These are phyloP conservation scores for Phoxinus dragarum DNA, from an alignment of 2,797 vertebrate species.

Conservation along the genomic window DNA sequence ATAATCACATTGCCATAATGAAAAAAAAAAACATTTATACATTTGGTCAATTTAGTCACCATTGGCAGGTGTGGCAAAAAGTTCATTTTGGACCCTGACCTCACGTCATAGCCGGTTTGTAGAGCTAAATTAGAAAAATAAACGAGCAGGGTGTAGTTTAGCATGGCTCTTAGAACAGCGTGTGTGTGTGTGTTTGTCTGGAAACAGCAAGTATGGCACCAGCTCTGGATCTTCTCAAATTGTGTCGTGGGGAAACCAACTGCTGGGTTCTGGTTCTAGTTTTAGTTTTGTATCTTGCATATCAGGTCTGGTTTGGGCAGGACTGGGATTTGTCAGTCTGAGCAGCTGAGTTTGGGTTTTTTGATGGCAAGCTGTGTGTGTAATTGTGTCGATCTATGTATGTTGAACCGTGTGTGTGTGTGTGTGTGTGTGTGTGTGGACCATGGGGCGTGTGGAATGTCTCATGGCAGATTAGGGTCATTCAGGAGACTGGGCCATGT, in stretches of 20 bases:
- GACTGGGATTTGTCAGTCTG: constrained; percentile 83
- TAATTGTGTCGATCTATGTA: constrained; percentile 66
- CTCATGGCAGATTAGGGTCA: constrained; percentile 77
- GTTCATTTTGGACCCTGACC: neutral
- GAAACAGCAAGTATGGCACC: constrained; percentile 71
- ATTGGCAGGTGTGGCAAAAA: neutral
- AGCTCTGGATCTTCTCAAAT: constrained; percentile 72
- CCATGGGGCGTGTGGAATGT: constrained; percentile 80
- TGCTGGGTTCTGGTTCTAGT: constrained; percentile 59
- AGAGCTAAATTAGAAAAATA: constrained; percentile 76
- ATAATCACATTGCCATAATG: too few species aligned
- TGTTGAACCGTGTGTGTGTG: constrained; percentile 61
- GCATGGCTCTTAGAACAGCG: constrained; percentile 60
- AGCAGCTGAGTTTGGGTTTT: constrained; percentile 79
- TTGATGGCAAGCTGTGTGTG: constrained; percentile 64
- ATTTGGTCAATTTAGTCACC: neutral
- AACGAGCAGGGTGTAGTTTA: constrained; percentile 67
- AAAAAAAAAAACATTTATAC: too few species aligned
- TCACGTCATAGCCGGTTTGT: constrained; percentile 52
- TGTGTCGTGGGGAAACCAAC: constrained; percentile 74
- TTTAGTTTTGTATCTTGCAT: constrained; percentile 57
- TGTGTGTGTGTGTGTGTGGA: constrained; percentile 53
- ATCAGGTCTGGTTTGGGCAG: constrained; percentile 57
- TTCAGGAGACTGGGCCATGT: constrained; percentile 74
- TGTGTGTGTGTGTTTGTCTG: constrained; percentile 65